Evolutionary conservation across 2,113 vertebrate genomes (phyloP), one percentile per base, ranked within the genome.

Genomic region (Ciconia maguari): DNA sequence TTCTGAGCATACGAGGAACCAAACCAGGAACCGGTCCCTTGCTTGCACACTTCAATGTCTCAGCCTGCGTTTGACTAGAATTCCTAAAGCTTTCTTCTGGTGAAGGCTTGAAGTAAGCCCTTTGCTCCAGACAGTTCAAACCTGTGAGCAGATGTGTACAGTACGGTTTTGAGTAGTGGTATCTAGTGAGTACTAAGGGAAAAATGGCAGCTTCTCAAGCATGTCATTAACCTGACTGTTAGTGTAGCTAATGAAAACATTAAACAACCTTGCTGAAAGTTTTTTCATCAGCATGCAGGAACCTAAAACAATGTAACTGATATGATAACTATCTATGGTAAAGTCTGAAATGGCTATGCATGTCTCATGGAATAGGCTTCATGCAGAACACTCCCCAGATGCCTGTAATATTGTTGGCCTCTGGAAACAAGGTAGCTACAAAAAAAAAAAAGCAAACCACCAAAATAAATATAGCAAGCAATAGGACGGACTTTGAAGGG

Each of bases 1-100:
- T 15, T 38, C 26, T 68, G 54, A 69, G 54, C 27, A 19, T 15
- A 34, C 0, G 2, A 64, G 38, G 79, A 79, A 13, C 34, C 10
- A 46, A 55, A 60, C 3, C 17, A 65, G 60, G 60, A 77, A 13
- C 7, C 5, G 1, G 29, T n/a, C 41, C 57, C 58, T 62, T 51
- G 61, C 21, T 51, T 7, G 0, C 17, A 29, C 3, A 1, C 16
- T n/a, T 54, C 44, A 3, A 0, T 49, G 13, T 38, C 54, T 89
- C 44, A 77, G 62, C 22, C 54, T 42, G 34, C 3, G 1, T 51
- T 51, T 58, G 49, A 27, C 55, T 61, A 12, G 7, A 77, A 80
- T 54, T 71, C 42, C 16, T 41, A 13, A 38, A 12, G 25, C 29
- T 60, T 34, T 16, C 12, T 36, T 74, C 55, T 69, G 32, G 41